These are phyloP conservation scores for Condylostylus longicornis DNA, from an alignment of 1,140 invertebrate genomes.

Conservation along the genomic window DNA sequence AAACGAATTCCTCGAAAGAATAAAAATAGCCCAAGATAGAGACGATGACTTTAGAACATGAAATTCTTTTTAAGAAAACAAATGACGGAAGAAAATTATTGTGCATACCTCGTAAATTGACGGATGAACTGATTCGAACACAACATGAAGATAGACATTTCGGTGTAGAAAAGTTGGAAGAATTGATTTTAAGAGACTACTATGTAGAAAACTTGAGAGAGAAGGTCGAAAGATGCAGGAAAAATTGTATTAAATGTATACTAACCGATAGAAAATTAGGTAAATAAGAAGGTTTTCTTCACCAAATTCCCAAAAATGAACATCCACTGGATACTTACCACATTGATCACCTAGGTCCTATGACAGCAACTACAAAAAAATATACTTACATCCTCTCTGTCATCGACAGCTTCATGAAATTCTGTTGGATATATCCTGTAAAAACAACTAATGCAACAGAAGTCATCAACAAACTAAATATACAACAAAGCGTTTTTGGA, in stretches of 20 bases:
- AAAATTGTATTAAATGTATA: constrained; percentile 21
- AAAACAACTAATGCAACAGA: too few species aligned
- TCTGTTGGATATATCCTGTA: too few species aligned
- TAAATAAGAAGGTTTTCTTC: constrained; percentile 26
- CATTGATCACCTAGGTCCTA: constrained; percentile 14
- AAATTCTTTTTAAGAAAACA: neutral
- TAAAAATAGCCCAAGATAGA: constrained; percentile 2
- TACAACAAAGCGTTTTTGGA: constrained; percentile 20
- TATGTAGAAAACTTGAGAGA: constrained; percentile 5
- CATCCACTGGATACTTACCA: constrained; percentile 11
- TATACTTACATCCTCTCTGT: constrained; percentile 29
- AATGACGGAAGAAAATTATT: constrained; percentile 1
- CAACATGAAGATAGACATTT: constrained; percentile 5
- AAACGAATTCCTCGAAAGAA: constrained; percentile 3
- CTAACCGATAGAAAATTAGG: constrained; percentile 17
- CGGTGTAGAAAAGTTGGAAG: constrained; percentile 1
- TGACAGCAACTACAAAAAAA: constrained; percentile 21
- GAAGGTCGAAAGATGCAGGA: constrained; percentile 20
- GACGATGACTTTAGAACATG: constrained; percentile 3
- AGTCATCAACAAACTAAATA: too few species aligned
- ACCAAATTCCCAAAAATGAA: constrained; percentile 16
- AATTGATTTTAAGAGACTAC: neutral
- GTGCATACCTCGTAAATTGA: neutral
- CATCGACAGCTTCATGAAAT: constrained; percentile 26
- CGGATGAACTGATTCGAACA: constrained; percentile 2